phyloP scores from a whole-genome alignment of 2,797 vertebrate genomes.

The Neomorphus geoffroyi region DNA sequence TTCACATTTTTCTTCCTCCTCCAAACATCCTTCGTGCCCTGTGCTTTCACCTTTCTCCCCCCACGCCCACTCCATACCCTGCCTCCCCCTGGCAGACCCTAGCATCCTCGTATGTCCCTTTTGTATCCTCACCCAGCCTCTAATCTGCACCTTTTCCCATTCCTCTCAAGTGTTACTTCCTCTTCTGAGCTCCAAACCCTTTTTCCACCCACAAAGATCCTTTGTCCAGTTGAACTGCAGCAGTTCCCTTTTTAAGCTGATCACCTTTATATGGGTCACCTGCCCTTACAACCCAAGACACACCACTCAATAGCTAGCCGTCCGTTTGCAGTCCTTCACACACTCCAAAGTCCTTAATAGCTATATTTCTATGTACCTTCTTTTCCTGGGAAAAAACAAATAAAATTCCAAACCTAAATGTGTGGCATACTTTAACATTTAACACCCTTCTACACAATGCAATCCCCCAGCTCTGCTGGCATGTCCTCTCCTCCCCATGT shows the following conservation, averaged over 20 bases:
- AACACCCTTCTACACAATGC: neutral
- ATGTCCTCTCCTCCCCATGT: neutral
- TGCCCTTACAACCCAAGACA: neutral
- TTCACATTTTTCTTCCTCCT: slow-evolving; percentile 39
- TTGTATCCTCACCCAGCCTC: neutral
- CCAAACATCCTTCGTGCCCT: slow-evolving; percentile 41
- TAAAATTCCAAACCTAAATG: neutral
- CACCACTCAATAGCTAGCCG: neutral
- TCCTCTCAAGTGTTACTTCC: neutral
- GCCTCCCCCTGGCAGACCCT: neutral
- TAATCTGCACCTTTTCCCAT: neutral
- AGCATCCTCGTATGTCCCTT: neutral
- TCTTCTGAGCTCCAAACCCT: neutral
- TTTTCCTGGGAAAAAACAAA: neutral
- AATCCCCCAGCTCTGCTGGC: neutral
- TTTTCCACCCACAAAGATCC: neutral
- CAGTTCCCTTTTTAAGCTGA: neutral
- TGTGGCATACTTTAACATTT: neutral
- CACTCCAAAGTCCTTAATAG: neutral
- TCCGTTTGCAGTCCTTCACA: neutral
- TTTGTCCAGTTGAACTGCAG: neutral
- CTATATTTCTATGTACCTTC: neutral
- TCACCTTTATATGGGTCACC: neutral
- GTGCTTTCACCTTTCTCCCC: slow-evolving; percentile 2
- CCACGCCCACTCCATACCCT: neutral